Percentiles rank a stretch among this genome's conserved stretches.
phyloP scores from a whole-genome alignment of 2,113 vertebrate species.

The Mesocricetus auratus region DNA sequence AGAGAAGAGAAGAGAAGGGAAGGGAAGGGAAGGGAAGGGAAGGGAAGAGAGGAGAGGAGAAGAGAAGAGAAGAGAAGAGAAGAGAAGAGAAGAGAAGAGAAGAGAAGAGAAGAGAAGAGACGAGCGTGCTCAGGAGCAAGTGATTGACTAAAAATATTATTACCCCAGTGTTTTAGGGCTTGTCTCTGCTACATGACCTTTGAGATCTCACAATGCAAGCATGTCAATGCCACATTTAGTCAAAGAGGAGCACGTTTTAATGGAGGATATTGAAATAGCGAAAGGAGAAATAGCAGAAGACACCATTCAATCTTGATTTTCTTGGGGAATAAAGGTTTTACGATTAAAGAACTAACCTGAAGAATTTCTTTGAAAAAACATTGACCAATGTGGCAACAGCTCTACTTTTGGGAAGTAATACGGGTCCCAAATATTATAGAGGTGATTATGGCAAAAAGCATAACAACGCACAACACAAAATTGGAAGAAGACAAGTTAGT shows the following conservation, averaged over 20 bases:
- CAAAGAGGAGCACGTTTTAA: neutral
- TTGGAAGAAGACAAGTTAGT: conserved; percentile 31
- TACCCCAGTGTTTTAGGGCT: neutral
- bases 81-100: too few species aligned
- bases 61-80: too few species aligned
- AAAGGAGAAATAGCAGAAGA: neutral
- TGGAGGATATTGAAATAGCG: neutral
- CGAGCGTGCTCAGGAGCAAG: neutral
- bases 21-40: too few species aligned
- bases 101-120: too few species aligned
- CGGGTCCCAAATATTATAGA: neutral
- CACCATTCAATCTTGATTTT: neutral
- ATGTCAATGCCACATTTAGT: conserved; percentile 1
- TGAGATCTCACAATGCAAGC: neutral
- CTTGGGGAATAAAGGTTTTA: neutral
- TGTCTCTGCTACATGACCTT: neutral
- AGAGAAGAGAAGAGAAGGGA: too few species aligned
- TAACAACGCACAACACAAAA: conserved; percentile 10
- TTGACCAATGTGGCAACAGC: neutral
- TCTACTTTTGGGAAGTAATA: neutral
- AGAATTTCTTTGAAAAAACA: neutral
- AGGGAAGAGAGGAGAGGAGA: too few species aligned
- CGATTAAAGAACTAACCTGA: neutral
- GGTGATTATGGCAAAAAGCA: conserved; percentile 22
- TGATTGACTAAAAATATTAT: neutral